Conservation (phyloP, 2,113 vertebrate species). For the Bambusicola thoracicus region DNA sequence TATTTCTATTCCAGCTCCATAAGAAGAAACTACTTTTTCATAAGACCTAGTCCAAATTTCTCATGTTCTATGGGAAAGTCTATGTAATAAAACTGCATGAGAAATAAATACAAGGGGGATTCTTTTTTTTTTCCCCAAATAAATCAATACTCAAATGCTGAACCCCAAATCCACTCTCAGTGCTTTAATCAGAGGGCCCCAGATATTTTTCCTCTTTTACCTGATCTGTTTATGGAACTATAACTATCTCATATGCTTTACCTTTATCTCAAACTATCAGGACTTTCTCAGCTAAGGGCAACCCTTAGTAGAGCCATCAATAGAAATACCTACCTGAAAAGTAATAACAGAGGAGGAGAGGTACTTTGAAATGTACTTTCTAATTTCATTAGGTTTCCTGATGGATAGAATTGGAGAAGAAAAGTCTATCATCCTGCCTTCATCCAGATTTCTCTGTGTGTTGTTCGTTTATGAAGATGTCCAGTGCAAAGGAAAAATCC, state of each 20-base stretch:
- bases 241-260: not conserved
- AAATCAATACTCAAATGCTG: not conserved
- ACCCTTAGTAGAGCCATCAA: not conserved
- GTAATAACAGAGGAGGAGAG: not conserved
- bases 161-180: not conserved
- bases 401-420: not conserved
- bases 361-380: not conserved
- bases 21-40: not conserved
- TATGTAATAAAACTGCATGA: not conserved
- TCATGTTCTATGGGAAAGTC: not conserved
- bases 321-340: not conserved
- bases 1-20: not conserved
- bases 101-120: not conserved
- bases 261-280: not conserved
- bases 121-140: not conserved
- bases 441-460: not conserved
- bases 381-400: not conserved
- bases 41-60: not conserved
- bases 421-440: not conserved
- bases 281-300: not conserved
- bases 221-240: not conserved
- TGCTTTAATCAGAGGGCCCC: not conserved
- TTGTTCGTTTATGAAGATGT: slow-evolving; percentile 52
- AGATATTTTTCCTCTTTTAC: not conserved
- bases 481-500: slow-evolving; percentile 31